Percentiles rank a stretch among this genome's conserved stretches.
Evolutionary conservation across 2,888 invertebrate species (phyloP).

Genomic region (Macrosiphum euphorbiae): DNA sequence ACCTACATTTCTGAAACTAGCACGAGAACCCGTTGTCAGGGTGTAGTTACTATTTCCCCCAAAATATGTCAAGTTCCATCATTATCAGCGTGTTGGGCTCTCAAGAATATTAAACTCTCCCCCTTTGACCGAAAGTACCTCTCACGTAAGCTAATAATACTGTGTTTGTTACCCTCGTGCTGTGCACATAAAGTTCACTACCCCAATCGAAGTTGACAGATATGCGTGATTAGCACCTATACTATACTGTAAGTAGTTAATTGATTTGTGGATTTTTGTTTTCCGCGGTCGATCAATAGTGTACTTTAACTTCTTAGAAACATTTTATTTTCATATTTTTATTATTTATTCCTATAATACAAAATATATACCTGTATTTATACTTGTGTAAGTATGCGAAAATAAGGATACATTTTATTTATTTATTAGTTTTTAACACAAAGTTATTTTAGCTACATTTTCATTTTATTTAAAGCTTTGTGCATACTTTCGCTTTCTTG

Average conservation of each 20-base stretch:
- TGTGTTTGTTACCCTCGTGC: conserved; percentile 28
- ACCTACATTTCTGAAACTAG: conserved; percentile 19
- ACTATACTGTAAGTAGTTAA: neutral
- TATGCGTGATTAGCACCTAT: conserved; percentile 48
- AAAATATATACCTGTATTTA: neutral
- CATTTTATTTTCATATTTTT: neutral
- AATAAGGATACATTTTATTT: neutral
- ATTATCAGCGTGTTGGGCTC: conserved; percentile 58
- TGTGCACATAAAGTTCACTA: conserved; percentile 21
- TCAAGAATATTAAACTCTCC: conserved; percentile 61
- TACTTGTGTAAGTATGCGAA: no score
- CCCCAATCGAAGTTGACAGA: conserved; percentile 50
- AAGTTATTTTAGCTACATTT: neutral
- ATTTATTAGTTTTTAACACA: neutral
- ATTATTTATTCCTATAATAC: neutral
- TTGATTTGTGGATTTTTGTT: neutral
- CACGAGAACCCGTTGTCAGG: conserved; percentile 26
- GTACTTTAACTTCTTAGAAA: neutral
- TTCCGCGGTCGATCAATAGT: conserved; percentile 2
- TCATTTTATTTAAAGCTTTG: conserved; percentile 3
- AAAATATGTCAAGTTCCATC: conserved; percentile 58
- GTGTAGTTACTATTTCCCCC: conserved; percentile 46
- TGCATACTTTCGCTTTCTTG: conserved; percentile 45
- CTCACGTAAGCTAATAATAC: conserved; percentile 44
- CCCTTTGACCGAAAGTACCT: conserved; percentile 45